Conservation (phyloP, 30 jellyfish, hydroid and myxozoan species). For the Aurelia aurita region DNA sequence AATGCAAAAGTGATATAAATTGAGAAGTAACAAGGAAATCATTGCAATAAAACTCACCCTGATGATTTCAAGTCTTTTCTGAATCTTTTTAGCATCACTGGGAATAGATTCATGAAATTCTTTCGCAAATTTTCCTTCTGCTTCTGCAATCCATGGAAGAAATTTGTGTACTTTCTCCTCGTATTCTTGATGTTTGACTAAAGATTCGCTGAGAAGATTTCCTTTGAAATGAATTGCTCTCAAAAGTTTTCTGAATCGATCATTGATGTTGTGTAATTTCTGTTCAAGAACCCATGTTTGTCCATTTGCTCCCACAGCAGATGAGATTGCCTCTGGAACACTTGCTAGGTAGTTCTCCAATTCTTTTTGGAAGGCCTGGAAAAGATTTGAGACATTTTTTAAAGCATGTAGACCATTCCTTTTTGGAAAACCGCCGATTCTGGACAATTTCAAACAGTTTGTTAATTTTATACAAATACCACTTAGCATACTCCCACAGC, state of each 20-base stretch:
- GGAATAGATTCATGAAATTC: conserved; percentile 90
- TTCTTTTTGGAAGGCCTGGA: conserved; percentile 97
- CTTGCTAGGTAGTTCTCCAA: conserved; percentile 92
- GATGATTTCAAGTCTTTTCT: conserved; percentile 71
- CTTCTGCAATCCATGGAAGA: conserved; percentile 93
- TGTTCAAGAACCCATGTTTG: conserved; percentile 99
- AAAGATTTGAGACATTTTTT: too few species aligned
- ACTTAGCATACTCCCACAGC: too few species aligned
- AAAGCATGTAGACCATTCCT: too few species aligned
- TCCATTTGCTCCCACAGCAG: conserved; percentile 84
- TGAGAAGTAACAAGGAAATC: neutral
- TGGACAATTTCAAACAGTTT: too few species aligned
- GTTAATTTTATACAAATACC: too few species aligned
- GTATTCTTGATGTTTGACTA: conserved; percentile 86
- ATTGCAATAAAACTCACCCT: conserved; percentile 44
- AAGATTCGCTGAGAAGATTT: conserved; percentile 85
- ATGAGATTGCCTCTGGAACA: conserved; percentile 89
- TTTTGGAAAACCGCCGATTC: too few species aligned
- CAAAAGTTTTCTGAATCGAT: conserved; percentile 84
- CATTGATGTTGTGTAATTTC: conserved; percentile 93
- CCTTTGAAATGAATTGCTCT: conserved; percentile 91
- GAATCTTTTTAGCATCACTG: conserved; percentile 84
- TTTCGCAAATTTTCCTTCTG: conserved; percentile 80
- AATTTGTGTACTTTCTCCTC: conserved; percentile 80
- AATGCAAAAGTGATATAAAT: too few species aligned